phyloP scores from a whole-genome alignment of 37 sponge, comb jelly and placozoan species.

The Mnemiopsis leidyi region DNA sequence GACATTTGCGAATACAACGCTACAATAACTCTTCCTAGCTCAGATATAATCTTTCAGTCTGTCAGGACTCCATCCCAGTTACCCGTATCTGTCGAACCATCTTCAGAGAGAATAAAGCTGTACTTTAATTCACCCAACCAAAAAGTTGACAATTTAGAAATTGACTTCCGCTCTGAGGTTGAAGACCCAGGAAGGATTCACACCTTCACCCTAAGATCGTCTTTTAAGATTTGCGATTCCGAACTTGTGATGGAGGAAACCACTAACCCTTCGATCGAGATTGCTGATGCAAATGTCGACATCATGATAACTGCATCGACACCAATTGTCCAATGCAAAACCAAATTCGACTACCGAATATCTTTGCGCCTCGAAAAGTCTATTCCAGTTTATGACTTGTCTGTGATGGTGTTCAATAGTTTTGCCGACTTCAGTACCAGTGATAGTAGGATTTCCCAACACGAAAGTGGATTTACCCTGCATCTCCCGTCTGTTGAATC shows the following conservation, averaged over 20 bases:
- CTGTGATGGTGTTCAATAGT: neutral
- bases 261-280: slow-evolving; percentile 54
- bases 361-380: neutral
- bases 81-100: neutral
- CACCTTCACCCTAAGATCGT: neutral
- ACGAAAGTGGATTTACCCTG: neutral
- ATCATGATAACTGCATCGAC: neutral
- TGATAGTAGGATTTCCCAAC: neutral
- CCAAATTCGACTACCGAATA: neutral
- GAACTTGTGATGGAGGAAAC: slow-evolving; percentile 25
- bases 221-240: neutral
- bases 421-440: neutral
- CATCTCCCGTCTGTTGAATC: neutral
- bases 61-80: neutral
- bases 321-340: neutral
- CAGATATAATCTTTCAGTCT: neutral
- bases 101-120: neutral
- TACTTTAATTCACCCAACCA: neutral
- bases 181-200: slow-evolving; percentile 10
- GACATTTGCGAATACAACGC: slow-evolving; percentile 3
- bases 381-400: slow-evolving; percentile 9
- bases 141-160: neutral
- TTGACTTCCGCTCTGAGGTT: neutral
- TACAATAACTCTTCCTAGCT: neutral
- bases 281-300: neutral